Conservation (phyloP, 2,888 invertebrate species). For the Cephus nigrinus region DNA sequence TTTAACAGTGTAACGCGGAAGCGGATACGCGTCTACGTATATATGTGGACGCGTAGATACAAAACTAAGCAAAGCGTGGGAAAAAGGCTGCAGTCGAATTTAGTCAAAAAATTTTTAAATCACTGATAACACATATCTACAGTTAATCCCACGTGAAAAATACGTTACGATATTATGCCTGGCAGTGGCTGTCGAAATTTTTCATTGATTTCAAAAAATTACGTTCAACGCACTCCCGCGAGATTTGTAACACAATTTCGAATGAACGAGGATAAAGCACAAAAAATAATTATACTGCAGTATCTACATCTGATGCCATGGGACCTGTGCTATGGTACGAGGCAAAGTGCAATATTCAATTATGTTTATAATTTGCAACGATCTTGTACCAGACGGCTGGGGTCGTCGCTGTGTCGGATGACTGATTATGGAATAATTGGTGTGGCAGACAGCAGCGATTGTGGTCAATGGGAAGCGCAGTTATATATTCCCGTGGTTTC, state of each 20-base stretch:
- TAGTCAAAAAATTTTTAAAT: neutral
- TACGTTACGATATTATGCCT: neutral
- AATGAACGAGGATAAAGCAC: neutral
- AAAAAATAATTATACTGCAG: neutral
- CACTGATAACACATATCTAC: neutral
- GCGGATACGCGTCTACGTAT: neutral
- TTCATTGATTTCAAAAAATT: neutral
- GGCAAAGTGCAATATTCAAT: conserved; percentile 14
- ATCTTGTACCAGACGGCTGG: conserved; percentile 1
- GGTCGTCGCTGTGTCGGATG: conserved; percentile 18
- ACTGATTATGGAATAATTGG: conserved; percentile 35
- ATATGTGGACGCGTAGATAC: neutral
- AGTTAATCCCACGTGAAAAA: neutral
- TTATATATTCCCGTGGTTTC: conserved; percentile 9
- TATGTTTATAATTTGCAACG: conserved; percentile 26
- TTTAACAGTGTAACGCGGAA: conserved; percentile 40
- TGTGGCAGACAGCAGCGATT: conserved; percentile 22
- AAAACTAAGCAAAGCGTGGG: neutral
- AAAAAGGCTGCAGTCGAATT: neutral
- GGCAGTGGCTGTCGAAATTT: neutral
- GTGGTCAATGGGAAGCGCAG: conserved; percentile 11
- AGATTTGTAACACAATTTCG: neutral
- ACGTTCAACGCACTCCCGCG: neutral
- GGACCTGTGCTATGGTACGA: neutral
- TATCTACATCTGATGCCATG: neutral